Conservation (phyloP, 2,797 vertebrate species). For the Gastrophryne carolinensis region DNA sequence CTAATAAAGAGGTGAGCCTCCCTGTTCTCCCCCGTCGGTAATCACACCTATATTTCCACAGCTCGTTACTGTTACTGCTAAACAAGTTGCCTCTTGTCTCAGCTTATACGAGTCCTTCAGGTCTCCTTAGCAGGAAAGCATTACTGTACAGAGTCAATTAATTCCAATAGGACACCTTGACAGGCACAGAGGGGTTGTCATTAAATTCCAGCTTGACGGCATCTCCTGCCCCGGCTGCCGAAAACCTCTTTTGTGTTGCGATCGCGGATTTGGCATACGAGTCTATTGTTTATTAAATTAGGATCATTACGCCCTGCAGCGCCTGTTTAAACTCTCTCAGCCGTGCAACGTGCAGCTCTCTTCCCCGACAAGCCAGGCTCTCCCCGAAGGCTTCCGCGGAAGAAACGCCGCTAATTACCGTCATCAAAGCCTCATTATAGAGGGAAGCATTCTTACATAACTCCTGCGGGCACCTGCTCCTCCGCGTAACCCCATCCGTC, state of each 20-base stretch:
- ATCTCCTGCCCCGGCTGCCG: not conserved
- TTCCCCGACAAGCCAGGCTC: not conserved
- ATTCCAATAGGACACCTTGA: not conserved
- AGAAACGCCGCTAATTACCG: constrained; percentile 23
- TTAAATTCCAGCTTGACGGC: not conserved
- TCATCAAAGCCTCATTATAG: constrained; percentile 33
- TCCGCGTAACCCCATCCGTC: not conserved
- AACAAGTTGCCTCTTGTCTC: too few species aligned
- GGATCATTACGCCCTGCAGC: not conserved
- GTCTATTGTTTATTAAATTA: constrained; percentile 25
- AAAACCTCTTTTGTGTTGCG: not conserved
- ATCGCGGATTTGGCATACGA: not conserved
- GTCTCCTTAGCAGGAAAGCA: not conserved
- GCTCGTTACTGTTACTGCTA: too few species aligned
- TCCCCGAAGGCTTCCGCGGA: constrained; percentile 7
- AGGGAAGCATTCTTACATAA: not conserved
- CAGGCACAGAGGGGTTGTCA: not conserved
- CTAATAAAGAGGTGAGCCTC: too few species aligned
- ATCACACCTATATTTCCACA: too few species aligned
- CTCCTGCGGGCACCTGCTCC: constrained; percentile 30
- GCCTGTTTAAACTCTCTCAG: constrained; percentile 4
- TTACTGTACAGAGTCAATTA: not conserved
- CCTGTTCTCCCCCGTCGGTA: too few species aligned
- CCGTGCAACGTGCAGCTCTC: not conserved
- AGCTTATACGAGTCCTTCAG: too few species aligned